Base-by-base conservation (phyloP, 2,113 vertebrate genomes). In the Vicugna pacos region DNA sequence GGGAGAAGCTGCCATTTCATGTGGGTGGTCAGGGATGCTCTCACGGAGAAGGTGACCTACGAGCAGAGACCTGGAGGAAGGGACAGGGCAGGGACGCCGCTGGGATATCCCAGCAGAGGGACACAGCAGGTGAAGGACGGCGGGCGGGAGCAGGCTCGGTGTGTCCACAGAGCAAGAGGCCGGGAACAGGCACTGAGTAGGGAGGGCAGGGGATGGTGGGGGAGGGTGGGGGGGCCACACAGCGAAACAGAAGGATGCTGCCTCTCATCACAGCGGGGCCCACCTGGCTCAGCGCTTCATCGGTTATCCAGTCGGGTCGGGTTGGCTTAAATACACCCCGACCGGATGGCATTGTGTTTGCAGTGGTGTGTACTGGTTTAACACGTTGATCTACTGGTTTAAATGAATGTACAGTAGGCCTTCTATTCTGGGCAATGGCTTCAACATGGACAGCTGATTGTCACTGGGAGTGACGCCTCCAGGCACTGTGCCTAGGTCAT, bases 401-500 rank as follows among this genome's bases (percentile, higher is more conserved):
- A 16, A 3, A 38, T 19, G 64, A 38, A 4, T 35, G 20, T 30
- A 28, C 8, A 26, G 13, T 5, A 9, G 50, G 60, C 60, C 30
- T 28, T 24, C 42, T 22, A 0, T 3, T 19, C 26, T 46, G 5
- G 1, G 1, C 73, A 0, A 11, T 0, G 38, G 42, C 30, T 17
- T 62, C 50, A 19, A 4, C 32, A 1, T 28, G 24, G 35, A 48
- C 32, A 7, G 15, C 52, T 14, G 52, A 54, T 54, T 13, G 52
- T 14, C 10, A 54, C 52, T 54, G 52, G 52, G 9, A 54, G 52
- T 54, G 38, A 46, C 19, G 10, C n/a, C 19, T 35, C 46, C 50
- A 30, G 52, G 35, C 2, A 16, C 11, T 2, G 20, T 13, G 12
- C 72, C n/a, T 8, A 12, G 20, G 48, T n/a, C 6, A 38, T 9